These are phyloP conservation scores for Phasia obesa DNA, from an alignment of 2,888 invertebrate genomes.

Conservation along the genomic window DNA sequence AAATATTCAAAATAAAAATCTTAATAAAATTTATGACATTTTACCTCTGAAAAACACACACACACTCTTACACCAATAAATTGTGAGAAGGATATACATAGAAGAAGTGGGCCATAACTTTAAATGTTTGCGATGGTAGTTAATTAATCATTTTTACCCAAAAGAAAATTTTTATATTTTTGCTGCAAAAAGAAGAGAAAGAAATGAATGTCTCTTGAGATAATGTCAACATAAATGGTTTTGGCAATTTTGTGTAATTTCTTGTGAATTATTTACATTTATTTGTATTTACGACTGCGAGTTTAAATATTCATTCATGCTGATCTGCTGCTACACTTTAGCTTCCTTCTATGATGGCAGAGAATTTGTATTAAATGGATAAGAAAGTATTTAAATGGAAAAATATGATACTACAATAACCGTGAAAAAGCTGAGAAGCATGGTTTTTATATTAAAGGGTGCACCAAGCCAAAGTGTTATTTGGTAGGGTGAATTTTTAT, in stretches of 20 bases:
- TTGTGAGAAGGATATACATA: not conserved
- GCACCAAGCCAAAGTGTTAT: not conserved
- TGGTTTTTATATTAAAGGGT: constrained; percentile 15
- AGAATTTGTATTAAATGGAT: constrained; percentile 43
- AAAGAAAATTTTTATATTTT: constrained; percentile 22
- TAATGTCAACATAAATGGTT: constrained; percentile 83
- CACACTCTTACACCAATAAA: not conserved
- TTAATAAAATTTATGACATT: constrained; percentile 53
- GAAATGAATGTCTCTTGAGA: constrained; percentile 79
- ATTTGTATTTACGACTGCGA: constrained; percentile 56
- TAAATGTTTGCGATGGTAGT: constrained; percentile 64
- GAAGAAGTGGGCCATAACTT: constrained; percentile 20
- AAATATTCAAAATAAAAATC: constrained; percentile 27
- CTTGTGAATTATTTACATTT: constrained; percentile 78
- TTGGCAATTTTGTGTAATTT: constrained; percentile 81
- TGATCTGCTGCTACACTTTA: constrained; percentile 21
- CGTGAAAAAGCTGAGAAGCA: constrained; percentile 26
- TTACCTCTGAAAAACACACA: not conserved
- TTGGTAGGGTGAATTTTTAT: too few species aligned
- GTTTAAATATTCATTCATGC: not conserved
- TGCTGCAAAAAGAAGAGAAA: constrained; percentile 2
- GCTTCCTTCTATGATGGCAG: constrained; percentile 16
- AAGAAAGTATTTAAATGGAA: constrained; percentile 48
- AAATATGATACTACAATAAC: constrained; percentile 38
- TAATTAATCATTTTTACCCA: constrained; percentile 73